Evolutionary conservation across 2,888 invertebrate genomes (phyloP).

Genomic region (Apotomis turbidana): DNA sequence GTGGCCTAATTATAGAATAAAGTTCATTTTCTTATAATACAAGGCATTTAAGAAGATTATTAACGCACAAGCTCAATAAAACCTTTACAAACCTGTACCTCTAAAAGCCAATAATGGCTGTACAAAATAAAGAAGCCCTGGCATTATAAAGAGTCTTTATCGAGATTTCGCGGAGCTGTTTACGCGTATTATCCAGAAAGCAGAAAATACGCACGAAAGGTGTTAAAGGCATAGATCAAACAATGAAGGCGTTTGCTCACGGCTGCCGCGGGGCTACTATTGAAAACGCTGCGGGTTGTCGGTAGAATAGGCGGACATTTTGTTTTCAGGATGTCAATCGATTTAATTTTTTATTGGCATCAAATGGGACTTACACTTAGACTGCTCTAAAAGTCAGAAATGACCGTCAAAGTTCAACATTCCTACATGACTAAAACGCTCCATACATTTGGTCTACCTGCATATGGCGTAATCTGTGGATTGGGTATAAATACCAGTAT

Average conservation of each 20-base stretch:
- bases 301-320: no score
- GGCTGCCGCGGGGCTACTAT: conserved; percentile 3
- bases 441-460: no score
- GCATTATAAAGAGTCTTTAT: conserved; percentile 25
- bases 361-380: no score
- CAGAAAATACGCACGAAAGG: conserved; percentile 24
- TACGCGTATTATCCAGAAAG: conserved; percentile 31
- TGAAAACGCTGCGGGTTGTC: neutral
- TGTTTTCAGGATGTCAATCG: no score
- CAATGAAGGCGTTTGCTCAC: conserved; percentile 23
- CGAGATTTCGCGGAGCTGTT: conserved; percentile 28
- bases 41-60: neutral
- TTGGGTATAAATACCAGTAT: no score
- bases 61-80: neutral
- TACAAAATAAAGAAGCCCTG: neutral
- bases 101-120: conserved; percentile 11
- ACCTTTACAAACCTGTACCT: conserved; percentile 26
- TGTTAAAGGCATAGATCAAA: conserved; percentile 37
- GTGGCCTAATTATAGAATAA: no score
- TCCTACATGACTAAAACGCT: no score
- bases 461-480: no score
- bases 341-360: no score
- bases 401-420: no score
- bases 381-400: no score
- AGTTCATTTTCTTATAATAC: no score